Evolutionary conservation across 2,113 vertebrate species (phyloP), one percentile per base, ranked within the genome.

Genomic region (Pelmatolapia mariae): DNA sequence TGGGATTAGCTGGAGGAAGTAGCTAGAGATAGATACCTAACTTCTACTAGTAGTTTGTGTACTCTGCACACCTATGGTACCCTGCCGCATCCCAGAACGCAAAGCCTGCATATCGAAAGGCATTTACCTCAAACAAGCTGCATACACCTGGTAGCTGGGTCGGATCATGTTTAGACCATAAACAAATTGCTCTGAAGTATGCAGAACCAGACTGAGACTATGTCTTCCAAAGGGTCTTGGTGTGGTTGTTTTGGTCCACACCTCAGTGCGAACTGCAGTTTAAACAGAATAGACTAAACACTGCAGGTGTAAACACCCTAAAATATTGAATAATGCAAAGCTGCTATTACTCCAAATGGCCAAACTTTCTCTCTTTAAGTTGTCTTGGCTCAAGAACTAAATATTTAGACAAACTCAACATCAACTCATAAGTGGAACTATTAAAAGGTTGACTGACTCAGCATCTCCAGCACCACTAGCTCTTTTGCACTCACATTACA

Each of bases 241-340:
- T 66, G 33, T 38, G 0, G 0, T 22, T 66, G 61, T 22, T 66
- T 66, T 22, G 61, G 0, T 66, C 61, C 0, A n/a, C 19, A 66
- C 61, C 61, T 38, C 0, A 66, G 19, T 38, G 19, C 1, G 0
- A 68, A 0, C 63, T 22, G 33, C 19, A 4, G 33, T 66, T 66
- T 22, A 38, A 66, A 38, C 7, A 0, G 0, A 68, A 38, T 3
- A 0, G 33, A 38, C 63, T 38, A 68, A 68, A 68, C 19, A 38
- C 33, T 38, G 33, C 61, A 38, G 61, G 61, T 66, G 4, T 66
- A 38, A 66, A 1, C 33, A 66, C 61, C 61, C 33, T 38, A 0
- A 68, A 68, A 2, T 22, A 71, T 40, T 71, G n/a, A 68, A 68
- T 40, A 9, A 71, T 43, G 66, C 8, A 40, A 68, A 68, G 63